A percentile compares a stretch with the other conserved stretches of the same genome.
phyloP scores from a whole-genome alignment of 1,140 invertebrate species.

The Drosophila repletoides region DNA sequence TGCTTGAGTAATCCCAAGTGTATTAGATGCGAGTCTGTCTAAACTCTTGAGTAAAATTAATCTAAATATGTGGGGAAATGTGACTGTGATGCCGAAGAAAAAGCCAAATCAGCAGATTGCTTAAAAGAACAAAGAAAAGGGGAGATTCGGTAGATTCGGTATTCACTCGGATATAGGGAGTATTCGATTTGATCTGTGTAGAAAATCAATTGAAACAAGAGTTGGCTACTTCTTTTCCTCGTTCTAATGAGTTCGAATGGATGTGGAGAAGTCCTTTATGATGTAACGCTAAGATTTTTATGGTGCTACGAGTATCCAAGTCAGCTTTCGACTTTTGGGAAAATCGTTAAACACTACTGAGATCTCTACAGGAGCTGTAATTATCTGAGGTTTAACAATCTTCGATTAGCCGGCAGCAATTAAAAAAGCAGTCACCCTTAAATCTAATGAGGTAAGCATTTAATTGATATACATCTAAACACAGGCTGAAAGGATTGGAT shows the following conservation, averaged over 20 bases:
- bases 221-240: no score
- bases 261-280: no score
- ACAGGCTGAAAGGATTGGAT: conserved; percentile 21
- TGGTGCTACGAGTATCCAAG: no score
- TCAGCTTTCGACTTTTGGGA: not conserved
- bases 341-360: not conserved
- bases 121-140: no score
- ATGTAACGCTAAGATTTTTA: no score
- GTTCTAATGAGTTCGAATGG: no score
- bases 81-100: not conserved
- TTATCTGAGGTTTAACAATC: not conserved
- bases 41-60: conserved; percentile 3
- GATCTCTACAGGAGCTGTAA: conserved; percentile 1
- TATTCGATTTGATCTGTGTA: no score
- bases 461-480: conserved; percentile 47
- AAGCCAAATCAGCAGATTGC: not conserved
- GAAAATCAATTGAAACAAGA: no score
- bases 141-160: no score
- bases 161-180: no score
- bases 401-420: not conserved
- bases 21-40: not conserved
- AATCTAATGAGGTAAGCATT: conserved; percentile 38
- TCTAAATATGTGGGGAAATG: not conserved
- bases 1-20: conserved; percentile 13
- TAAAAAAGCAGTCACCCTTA: not conserved